Evolutionary conservation across 2,113 vertebrate genomes (phyloP).

Genomic region (Anhinga rufa): DNA sequence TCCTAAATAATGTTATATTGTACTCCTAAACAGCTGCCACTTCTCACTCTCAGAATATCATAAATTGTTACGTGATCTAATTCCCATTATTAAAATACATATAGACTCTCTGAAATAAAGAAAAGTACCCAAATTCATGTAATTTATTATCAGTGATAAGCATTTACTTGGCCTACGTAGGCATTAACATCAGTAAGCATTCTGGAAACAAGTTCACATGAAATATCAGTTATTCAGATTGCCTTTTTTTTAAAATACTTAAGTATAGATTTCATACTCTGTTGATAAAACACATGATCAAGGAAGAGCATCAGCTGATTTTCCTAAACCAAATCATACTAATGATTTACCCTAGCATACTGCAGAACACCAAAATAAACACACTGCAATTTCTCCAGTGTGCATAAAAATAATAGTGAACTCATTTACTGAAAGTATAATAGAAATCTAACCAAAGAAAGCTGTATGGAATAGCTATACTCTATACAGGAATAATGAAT

Average conservation of each 20-base stretch:
- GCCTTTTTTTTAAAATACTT: neutral
- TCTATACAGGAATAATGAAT: neutral
- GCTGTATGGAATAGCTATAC: neutral
- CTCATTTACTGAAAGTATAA: neutral
- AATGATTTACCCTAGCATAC: neutral
- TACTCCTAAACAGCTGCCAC: neutral
- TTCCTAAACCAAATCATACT: neutral
- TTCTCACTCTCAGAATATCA: neutral
- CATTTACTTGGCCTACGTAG: neutral
- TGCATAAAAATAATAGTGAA: neutral
- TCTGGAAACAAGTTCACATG: neutral
- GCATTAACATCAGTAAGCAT: neutral
- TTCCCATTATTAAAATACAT: neutral
- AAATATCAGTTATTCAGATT: neutral
- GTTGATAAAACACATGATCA: neutral
- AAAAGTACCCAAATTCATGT: neutral
- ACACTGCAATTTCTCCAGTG: neutral
- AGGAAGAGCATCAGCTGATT: neutral
- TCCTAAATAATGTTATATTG: neutral
- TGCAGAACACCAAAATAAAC: neutral
- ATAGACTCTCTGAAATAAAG: neutral
- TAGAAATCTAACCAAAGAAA: neutral
- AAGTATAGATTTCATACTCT: neutral
- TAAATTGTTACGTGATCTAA: neutral
- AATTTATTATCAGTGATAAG: neutral